Conservation (phyloP, 1,140 invertebrate genomes). For the Tribolium castaneum region DNA sequence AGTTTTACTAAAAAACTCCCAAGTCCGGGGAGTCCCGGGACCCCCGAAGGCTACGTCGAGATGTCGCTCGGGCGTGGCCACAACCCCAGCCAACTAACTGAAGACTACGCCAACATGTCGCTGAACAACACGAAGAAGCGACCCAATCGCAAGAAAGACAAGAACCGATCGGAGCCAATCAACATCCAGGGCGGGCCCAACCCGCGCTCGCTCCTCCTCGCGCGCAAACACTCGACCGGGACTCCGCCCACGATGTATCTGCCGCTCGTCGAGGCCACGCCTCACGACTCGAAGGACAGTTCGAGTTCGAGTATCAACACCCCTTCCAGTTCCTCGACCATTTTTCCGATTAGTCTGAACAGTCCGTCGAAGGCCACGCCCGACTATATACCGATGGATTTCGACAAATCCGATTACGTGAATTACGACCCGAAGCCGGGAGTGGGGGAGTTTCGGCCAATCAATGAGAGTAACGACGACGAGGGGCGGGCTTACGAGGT, state of each 20-base stretch:
- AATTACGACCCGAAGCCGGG: slow-evolving; percentile 60
- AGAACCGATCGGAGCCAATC: slow-evolving; percentile 70
- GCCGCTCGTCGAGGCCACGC: slow-evolving; percentile 58
- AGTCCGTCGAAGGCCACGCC: slow-evolving; percentile 63
- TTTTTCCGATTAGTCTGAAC: slow-evolving; percentile 72
- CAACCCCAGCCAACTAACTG: slow-evolving; percentile 51
- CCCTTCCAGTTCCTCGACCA: slow-evolving; percentile 69
- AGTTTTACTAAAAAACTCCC: slow-evolving; percentile 49
- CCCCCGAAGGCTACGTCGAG: slow-evolving; percentile 71
- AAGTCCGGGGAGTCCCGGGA: slow-evolving; percentile 37
- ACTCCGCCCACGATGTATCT: slow-evolving; percentile 63
- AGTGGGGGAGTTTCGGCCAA: slow-evolving; percentile 51
- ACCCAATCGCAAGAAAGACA: slow-evolving; percentile 62
- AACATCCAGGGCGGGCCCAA: slow-evolving; percentile 64
- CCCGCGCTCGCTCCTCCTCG: not conserved
- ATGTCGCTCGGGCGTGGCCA: slow-evolving; percentile 66
- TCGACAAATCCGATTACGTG: slow-evolving; percentile 58
- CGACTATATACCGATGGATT: slow-evolving; percentile 60
- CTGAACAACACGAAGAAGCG: slow-evolving; percentile 23
- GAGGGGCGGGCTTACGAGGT: not conserved
- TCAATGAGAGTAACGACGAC: slow-evolving; percentile 49
- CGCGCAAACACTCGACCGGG: slow-evolving; percentile 38
- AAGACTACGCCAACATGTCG: slow-evolving; percentile 63
- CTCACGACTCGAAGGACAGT: slow-evolving; percentile 63
- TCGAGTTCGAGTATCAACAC: slow-evolving; percentile 66